These are phyloP conservation scores for Hafferia zeledoni DNA, from an alignment of 2,797 vertebrate species.

Conservation along the genomic window DNA sequence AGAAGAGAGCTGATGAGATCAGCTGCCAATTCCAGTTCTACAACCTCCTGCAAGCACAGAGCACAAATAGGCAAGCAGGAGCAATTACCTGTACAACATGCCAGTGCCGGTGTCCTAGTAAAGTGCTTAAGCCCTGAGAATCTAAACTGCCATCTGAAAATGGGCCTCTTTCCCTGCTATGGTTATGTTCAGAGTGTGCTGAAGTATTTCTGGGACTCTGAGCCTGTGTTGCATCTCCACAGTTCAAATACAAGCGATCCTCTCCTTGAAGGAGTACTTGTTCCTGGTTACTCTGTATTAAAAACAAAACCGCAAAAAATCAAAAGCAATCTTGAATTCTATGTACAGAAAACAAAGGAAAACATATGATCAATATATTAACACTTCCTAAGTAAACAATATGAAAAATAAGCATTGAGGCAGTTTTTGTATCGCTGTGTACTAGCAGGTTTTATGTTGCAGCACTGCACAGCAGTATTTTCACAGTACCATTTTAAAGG, in stretches of 20 bases:
- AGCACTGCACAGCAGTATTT: not conserved
- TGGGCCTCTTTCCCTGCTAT: constrained; percentile 77
- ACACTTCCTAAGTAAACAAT: not conserved
- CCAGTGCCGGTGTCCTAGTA: constrained; percentile 99
- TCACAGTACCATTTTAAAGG: not conserved
- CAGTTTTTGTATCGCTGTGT: not conserved
- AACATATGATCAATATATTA: not conserved
- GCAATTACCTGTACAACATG: constrained; percentile 92
- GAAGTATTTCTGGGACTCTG: constrained; percentile 80
- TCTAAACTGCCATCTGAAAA: constrained; percentile 81
- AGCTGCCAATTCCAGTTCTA: not conserved
- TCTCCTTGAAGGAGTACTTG: constrained; percentile 97
- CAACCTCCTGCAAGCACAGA: not conserved
- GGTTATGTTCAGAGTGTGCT: constrained; percentile 70
- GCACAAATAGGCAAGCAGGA: not conserved
- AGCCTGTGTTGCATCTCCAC: constrained; percentile 89
- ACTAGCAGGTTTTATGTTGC: not conserved
- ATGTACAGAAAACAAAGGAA: not conserved
- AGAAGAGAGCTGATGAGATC: not conserved
- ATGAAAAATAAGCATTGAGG: not conserved
- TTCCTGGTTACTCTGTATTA: constrained; percentile 93
- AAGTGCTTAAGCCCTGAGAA: constrained; percentile 98
- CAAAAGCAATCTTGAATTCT: not conserved
- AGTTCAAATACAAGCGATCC: constrained; percentile 96
- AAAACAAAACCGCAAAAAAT: not conserved